Base-by-base conservation (phyloP, 2,888 invertebrate genomes). In the Thecophora atra region DNA sequence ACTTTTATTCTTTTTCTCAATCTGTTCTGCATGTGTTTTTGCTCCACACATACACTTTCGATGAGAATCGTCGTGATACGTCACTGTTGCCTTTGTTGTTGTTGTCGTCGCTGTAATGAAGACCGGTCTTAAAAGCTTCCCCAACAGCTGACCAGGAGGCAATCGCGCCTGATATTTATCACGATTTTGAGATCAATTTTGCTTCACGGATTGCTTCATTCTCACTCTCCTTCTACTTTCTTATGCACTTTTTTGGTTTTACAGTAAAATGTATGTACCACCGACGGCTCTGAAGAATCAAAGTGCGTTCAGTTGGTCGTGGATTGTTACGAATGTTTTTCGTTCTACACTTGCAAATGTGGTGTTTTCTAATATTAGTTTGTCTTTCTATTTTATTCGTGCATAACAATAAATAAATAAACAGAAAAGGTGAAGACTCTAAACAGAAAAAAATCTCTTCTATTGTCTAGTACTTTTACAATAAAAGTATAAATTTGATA, bases 121-220 rank as follows among this genome's bases (percentile, higher is more conserved):
- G 60, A 69, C 69, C 69, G 58, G 58, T 69, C 69, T 67, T 67
- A 42, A 30, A 54, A 54, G 37, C 54, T 37, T 54, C 67, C 60
- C n/a, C 69, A 30, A 60, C 60, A 69, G 69, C 69, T 69, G 69
- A 69, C 56, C 69, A 69, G 60, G 51, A 69, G 68, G 44, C 68
- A 58, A 54, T 21, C 68, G 44, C 51, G n/a, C 24, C 11, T n/a
- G 60, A 69, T 60, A 51, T 51, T 69, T 21, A 69, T 62, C 69
- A 62, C 69, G 60, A 69, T 69, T 62, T 47, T 44, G 60, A 60
- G 28, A 60, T 47, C 60, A 51, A 60, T n/a, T n/a, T n/a, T 11
- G 11, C 11, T 37, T 11, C 37, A 4, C 24, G 28, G 1, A 28
- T 60, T 60, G 15, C 19, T n/a, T 28, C n/a, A n/a, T n/a, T n/a